Percentiles rank a stretch among this genome's conserved stretches.
phyloP scores from a whole-genome alignment of 2,888 invertebrate species.

The Aricia artaxerxes region DNA sequence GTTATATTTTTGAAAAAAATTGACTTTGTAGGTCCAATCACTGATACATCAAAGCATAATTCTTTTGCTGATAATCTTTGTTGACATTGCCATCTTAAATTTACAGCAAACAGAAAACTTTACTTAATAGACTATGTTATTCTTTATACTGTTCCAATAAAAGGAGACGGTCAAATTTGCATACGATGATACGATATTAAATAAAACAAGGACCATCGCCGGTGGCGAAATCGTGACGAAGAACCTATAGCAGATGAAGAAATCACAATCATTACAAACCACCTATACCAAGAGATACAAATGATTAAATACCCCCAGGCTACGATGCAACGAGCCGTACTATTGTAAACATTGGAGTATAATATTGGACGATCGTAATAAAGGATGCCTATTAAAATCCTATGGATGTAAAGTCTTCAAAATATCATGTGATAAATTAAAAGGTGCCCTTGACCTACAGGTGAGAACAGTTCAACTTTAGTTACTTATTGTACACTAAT shows the following conservation, averaged over 20 bases:
- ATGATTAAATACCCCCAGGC: constrained; percentile 13
- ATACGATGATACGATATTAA: constrained; percentile 7
- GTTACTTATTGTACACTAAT: too few relatives aligned
- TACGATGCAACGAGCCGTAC: constrained; percentile 12
- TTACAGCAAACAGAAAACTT: too few relatives aligned
- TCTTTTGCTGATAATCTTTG: too few relatives aligned
- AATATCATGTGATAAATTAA: background rate
- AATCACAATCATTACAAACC: constrained; percentile 29
- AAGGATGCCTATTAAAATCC: background rate
- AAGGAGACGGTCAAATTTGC: background rate
- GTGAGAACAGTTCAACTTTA: background rate
- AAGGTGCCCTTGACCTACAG: background rate
- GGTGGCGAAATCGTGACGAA: constrained; percentile 13
- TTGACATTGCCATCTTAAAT: too few relatives aligned
- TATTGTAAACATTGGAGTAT: constrained; percentile 19
- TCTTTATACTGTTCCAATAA: background rate
- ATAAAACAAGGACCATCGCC: constrained; percentile 16
- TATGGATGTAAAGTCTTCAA: background rate
- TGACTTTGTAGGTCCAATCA: too few relatives aligned
- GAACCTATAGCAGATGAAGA: constrained; percentile 24
- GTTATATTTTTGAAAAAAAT: too few relatives aligned
- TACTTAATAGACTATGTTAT: background rate
- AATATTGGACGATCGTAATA: background rate
- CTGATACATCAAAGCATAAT: too few relatives aligned
- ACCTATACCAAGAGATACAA: constrained; percentile 19